phyloP scores from a whole-genome alignment of 2,797 vertebrate genomes.

The Anguilla obscura region DNA sequence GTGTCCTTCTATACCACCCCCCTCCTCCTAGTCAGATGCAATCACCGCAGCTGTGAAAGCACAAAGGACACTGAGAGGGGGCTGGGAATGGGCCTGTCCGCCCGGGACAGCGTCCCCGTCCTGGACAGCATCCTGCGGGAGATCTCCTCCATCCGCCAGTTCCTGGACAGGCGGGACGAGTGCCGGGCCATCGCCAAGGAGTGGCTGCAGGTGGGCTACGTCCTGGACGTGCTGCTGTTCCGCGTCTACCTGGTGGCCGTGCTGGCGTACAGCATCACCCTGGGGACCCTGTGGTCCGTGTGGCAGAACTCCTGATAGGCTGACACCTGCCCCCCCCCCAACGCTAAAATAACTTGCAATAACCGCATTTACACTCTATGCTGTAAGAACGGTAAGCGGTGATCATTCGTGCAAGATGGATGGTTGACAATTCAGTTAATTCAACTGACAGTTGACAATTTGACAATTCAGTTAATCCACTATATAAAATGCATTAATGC shows the following conservation, averaged over 20 bases:
- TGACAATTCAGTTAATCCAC: background rate
- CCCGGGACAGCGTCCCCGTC: slow-evolving; percentile 61
- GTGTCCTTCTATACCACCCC: background rate
- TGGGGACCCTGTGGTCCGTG: slow-evolving; percentile 88
- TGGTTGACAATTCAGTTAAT: background rate
- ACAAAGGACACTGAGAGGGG: slow-evolving; percentile 58
- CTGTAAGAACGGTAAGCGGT: background rate
- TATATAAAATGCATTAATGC: background rate
- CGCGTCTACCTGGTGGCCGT: slow-evolving; percentile 83
- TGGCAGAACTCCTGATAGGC: slow-evolving; percentile 81
- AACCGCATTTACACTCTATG: background rate
- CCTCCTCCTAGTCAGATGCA: slow-evolving; percentile 68
- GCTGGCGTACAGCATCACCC: slow-evolving; percentile 85
- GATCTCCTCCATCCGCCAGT: slow-evolving; percentile 79
- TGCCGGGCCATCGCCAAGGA: slow-evolving; percentile 83
- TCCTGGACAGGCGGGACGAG: slow-evolving; percentile 85
- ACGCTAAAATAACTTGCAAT: background rate
- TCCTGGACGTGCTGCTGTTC: slow-evolving; percentile 90
- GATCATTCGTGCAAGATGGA: background rate
- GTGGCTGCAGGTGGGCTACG: slow-evolving; percentile 92
- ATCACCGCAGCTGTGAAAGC: slow-evolving; percentile 67
- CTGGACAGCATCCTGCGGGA: slow-evolving; percentile 81
- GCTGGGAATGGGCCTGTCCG: slow-evolving; percentile 49
- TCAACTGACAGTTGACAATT: too few relatives aligned
- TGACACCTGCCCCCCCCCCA: too few relatives aligned